These are phyloP conservation scores for Cliona cf. orientalis DNA, from an alignment of 37 sponge, comb jelly and placozoan genomes.

Conservation along the genomic window DNA sequence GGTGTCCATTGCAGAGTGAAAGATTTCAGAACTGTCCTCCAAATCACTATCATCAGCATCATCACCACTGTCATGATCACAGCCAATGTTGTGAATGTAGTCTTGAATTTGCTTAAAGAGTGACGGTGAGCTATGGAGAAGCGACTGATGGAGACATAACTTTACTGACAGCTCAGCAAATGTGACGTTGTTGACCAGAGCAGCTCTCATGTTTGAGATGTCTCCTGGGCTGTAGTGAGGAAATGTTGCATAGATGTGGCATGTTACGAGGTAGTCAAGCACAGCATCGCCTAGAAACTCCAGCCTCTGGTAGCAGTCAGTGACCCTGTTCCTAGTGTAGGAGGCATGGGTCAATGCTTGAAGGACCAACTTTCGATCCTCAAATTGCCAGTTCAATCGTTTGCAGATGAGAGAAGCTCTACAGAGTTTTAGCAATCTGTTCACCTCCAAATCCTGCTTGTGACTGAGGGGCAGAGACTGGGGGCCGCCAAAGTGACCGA, in stretches of 20 bases:
- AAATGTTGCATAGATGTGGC: constrained; percentile 73
- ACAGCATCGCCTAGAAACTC: constrained; percentile 99
- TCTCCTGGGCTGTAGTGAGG: constrained; percentile 79
- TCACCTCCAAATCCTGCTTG: background rate
- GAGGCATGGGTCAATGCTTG: constrained; percentile 97
- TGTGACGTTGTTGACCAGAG: constrained; percentile 92
- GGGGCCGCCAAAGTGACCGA: constrained; percentile 4
- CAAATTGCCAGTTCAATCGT: constrained; percentile 70
- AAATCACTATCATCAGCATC: background rate
- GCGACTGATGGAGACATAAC: constrained; percentile 33
- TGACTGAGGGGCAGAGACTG: background rate
- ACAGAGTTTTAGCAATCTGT: background rate
- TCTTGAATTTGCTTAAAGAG: constrained; percentile 57
- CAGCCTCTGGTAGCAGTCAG: constrained; percentile 93
- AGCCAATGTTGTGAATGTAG: background rate
- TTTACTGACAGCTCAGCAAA: constrained; percentile 75
- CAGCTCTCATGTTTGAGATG: constrained; percentile 80
- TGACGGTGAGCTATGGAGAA: constrained; percentile 61
- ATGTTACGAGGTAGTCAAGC: constrained; percentile 89
- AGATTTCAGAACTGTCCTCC: background rate
- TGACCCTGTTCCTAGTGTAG: constrained; percentile 81
- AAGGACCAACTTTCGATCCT: constrained; percentile 69
- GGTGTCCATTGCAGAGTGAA: too few species aligned
- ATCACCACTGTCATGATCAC: background rate
- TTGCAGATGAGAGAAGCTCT: background rate